Conservation (phyloP, 2,797 vertebrate species). For the Helarctos malayanus region DNA sequence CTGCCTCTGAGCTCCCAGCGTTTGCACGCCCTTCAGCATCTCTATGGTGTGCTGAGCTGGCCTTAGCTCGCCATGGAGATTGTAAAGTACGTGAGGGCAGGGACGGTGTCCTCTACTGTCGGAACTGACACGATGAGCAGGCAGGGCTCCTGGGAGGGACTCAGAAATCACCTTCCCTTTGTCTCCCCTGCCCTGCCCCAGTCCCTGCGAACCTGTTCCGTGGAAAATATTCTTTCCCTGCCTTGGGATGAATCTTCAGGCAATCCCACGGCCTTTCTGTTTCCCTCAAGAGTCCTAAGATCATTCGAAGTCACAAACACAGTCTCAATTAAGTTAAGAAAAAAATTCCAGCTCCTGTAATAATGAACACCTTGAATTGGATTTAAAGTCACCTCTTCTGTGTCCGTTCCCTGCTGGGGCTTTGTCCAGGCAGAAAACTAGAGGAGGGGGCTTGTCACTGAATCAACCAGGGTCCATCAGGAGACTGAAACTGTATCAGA, state of each 20-base stretch:
- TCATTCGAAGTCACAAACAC: not conserved
- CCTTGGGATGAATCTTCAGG: not conserved
- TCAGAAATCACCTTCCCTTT: not conserved
- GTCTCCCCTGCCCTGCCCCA: not conserved
- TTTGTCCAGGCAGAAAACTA: not conserved
- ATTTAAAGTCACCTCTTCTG: not conserved
- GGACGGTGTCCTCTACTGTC: accelerated
- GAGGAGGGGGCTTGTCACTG: not conserved
- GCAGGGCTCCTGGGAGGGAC: not conserved
- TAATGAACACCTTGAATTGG: not conserved
- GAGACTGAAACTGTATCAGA: not conserved
- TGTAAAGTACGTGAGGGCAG: not conserved
- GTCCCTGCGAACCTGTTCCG: not conserved
- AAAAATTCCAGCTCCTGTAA: not conserved
- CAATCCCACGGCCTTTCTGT: not conserved
- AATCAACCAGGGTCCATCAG: not conserved
- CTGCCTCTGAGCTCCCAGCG: not conserved
- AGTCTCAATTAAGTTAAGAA: not conserved
- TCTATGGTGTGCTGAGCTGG: accelerated
- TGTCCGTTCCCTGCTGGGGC: not conserved
- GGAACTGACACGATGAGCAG: not conserved
- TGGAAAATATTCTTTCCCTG: not conserved
- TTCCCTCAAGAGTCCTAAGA: not conserved
- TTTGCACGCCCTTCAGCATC: too few relatives aligned
- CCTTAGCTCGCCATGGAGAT: not conserved